Percentiles rank a stretch among this genome's conserved stretches.
Evolutionary conservation across 2,113 vertebrate genomes (phyloP).

Genomic region (Paracanthobrama guichenoti): DNA sequence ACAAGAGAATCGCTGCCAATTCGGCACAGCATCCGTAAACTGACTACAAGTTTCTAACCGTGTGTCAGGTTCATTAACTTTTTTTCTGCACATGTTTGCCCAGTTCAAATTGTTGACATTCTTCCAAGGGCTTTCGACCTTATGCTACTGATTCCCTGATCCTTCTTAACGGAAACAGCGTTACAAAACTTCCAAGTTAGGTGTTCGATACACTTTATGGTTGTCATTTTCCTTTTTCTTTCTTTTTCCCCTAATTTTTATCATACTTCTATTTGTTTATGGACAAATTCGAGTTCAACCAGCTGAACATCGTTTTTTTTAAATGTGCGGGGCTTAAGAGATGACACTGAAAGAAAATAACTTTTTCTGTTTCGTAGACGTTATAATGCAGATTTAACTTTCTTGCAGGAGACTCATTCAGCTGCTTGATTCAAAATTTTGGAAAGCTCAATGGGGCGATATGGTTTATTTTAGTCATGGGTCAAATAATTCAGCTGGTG

Average conservation of each 20-base stretch:
- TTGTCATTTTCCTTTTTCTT: neutral
- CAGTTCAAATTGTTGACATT: neutral
- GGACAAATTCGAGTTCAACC: no score
- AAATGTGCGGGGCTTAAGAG: neutral
- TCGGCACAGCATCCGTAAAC: no score
- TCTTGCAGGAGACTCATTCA: neutral
- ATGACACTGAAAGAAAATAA: no score
- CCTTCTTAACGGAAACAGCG: no score
- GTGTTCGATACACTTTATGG: neutral
- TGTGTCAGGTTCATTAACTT: no score
- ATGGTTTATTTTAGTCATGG: constrained; percentile 4
- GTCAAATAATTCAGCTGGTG: neutral
- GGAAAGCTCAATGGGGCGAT: neutral
- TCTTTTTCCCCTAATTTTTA: neutral
- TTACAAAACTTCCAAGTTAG: neutral
- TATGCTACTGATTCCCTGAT: no score
- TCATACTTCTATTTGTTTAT: neutral
- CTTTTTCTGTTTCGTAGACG: neutral
- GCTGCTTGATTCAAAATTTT: no score
- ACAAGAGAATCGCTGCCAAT: neutral
- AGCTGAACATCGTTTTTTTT: neutral
- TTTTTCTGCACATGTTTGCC: neutral
- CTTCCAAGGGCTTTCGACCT: no score
- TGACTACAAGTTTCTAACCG: no score
- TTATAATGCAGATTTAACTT: neutral